These are phyloP conservation scores for Megaleporinus macrocephalus DNA, from an alignment of 2,113 vertebrate species.

Conservation along the genomic window DNA sequence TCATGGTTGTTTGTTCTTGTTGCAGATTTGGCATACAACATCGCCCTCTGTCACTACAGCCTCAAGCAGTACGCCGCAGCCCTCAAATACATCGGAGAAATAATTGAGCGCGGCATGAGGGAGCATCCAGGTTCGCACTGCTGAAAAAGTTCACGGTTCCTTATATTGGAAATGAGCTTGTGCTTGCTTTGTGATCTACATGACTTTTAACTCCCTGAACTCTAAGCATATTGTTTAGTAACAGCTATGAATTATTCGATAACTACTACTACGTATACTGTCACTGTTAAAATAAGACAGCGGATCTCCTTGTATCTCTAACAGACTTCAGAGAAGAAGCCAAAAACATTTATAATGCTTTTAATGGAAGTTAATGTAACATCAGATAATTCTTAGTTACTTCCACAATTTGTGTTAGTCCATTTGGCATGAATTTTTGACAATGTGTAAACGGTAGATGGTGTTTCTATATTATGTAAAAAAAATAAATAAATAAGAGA, in stretches of 20 bases:
- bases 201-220: not conserved
- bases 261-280: too few species aligned
- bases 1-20: conserved; percentile 14
- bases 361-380: too few species aligned
- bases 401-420: too few species aligned
- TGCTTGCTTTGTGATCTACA: not conserved
- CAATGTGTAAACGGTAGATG: too few species aligned
- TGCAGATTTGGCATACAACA: conserved; percentile 90
- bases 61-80: conserved; percentile 84
- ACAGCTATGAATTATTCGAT: not conserved
- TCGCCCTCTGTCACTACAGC: conserved; percentile 88
- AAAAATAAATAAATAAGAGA: too few species aligned
- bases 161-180: not conserved
- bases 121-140: conserved; percentile 84
- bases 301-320: too few species aligned
- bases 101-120: conserved; percentile 88
- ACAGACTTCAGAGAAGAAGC: too few species aligned
- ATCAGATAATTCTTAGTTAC: too few species aligned
- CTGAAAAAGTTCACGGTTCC: not conserved
- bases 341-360: too few species aligned
- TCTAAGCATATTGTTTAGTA: not conserved
- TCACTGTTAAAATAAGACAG: too few species aligned
- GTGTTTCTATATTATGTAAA: too few species aligned
- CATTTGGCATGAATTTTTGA: too few species aligned
- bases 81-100: conserved; percentile 86